Percentiles rank a stretch among this genome's conserved stretches.
Conservation (phyloP, 1,140 invertebrate genomes). For the Drosophila equinoxialis region DNA sequence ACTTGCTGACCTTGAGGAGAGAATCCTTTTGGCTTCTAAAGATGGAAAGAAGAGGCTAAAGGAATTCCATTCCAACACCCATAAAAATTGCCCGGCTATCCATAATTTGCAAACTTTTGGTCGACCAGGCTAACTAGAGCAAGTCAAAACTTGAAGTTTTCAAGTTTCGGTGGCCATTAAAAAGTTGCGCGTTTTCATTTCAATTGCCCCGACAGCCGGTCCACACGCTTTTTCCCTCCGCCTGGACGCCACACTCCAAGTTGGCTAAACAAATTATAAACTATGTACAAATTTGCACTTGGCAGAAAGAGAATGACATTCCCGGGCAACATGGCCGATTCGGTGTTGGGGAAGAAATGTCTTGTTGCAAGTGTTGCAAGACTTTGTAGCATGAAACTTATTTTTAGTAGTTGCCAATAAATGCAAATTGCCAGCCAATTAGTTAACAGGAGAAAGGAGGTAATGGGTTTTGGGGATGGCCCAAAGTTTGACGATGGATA, state of each 20-base stretch:
- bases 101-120: slow-evolving; percentile 66
- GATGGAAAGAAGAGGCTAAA: not conserved
- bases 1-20: slow-evolving; percentile 24
- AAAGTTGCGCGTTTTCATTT: slow-evolving; percentile 74
- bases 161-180: slow-evolving; percentile 67
- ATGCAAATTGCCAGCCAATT: slow-evolving; percentile 73
- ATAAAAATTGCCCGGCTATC: slow-evolving; percentile 36
- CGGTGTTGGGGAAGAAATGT: no score
- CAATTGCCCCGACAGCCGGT: slow-evolving; percentile 46
- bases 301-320: slow-evolving; percentile 37
- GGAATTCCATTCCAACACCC: slow-evolving; percentile 44
- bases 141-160: slow-evolving; percentile 43
- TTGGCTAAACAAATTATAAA: slow-evolving; percentile 67
- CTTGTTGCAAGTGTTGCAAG: slow-evolving; percentile 19
- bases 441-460: slow-evolving; percentile 35
- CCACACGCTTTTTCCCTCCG: not conserved
- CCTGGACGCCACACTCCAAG: slow-evolving; percentile 10
- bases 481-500: not conserved
- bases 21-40: not conserved
- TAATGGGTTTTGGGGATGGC: slow-evolving; percentile 1
- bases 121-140: slow-evolving; percentile 36
- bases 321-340: slow-evolving; percentile 18
- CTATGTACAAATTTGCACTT: slow-evolving; percentile 65
- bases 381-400: slow-evolving; percentile 9
- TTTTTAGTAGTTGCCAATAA: slow-evolving; percentile 55